A percentile compares a stretch with the other conserved stretches of the same genome.
These are phyloP conservation scores for Platyura marginata DNA, from an alignment of 1,140 invertebrate species.

Conservation along the genomic window DNA sequence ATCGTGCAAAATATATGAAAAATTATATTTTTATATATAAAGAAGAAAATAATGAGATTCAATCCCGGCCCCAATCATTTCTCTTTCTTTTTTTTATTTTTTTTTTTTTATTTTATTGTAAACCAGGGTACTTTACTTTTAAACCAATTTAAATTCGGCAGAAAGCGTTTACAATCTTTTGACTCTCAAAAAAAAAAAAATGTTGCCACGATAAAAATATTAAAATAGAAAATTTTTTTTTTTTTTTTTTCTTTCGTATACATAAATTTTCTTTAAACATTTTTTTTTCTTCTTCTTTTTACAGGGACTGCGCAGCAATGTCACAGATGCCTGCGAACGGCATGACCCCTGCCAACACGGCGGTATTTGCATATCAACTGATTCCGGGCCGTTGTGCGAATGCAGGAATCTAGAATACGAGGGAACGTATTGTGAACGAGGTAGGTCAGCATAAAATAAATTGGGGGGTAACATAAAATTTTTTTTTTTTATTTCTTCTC, in stretches of 20 bases:
- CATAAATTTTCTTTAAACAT: neutral
- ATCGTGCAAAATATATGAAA: too few species aligned
- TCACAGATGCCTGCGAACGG: constrained; percentile 63
- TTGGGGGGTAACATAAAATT: too few species aligned
- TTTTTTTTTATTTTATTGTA: too few species aligned
- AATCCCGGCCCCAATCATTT: too few species aligned
- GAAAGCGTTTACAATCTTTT: too few species aligned
- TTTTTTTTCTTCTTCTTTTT: constrained; percentile 4
- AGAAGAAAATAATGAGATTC: too few species aligned
- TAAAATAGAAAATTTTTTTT: neutral
- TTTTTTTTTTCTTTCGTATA: neutral
- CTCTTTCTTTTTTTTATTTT: too few species aligned
- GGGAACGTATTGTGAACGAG: constrained; percentile 84
- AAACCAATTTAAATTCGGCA: too few species aligned
- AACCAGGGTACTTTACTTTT: too few species aligned
- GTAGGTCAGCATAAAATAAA: constrained; percentile 36
- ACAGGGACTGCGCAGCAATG: constrained; percentile 27
- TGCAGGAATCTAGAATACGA: constrained; percentile 79
- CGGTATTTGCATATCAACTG: constrained; percentile 85
- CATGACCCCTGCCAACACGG: constrained; percentile 83
- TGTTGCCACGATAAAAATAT: constrained; percentile 1
- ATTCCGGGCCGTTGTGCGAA: constrained; percentile 83
- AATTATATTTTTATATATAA: too few species aligned
- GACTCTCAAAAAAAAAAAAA: neutral
- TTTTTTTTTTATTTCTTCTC: too few species aligned